Evolutionary conservation across 2,797 vertebrate genomes (phyloP).

Genomic region (Squalus acanthias): DNA sequence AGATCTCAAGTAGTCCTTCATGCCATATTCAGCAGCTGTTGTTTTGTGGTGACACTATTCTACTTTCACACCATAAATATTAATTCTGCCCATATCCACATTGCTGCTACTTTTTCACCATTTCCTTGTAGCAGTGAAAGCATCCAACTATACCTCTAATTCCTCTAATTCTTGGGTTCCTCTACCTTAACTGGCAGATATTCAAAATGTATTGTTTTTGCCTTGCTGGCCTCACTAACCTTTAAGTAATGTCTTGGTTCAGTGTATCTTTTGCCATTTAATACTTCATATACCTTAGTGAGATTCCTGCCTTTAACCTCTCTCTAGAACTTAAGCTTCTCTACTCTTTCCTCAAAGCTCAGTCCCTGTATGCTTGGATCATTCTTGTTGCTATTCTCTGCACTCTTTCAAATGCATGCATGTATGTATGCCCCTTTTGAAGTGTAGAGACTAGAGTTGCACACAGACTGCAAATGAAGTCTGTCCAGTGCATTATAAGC

Average conservation of each 20-base stretch:
- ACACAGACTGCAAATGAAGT: too few species aligned
- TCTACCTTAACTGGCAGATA: not conserved
- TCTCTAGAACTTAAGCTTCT: too few species aligned
- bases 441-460: too few species aligned
- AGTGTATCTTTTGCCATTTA: not conserved
- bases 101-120: not conserved
- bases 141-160: not conserved
- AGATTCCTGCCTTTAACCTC: too few species aligned
- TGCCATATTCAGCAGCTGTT: not conserved
- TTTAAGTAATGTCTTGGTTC: not conserved
- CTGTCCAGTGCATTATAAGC: too few species aligned
- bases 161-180: not conserved
- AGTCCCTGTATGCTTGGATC: too few species aligned
- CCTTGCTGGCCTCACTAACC: not conserved
- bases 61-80: not conserved
- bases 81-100: not conserved
- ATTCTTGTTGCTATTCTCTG: too few species aligned
- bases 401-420: too few species aligned
- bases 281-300: not conserved
- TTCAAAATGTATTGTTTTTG: not conserved
- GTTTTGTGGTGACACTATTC: not conserved
- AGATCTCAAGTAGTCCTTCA: not conserved
- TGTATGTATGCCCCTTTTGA: too few species aligned
- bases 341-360: too few species aligned
- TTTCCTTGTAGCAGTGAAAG: not conserved